Evolutionary conservation across 2,888 invertebrate species (phyloP).

Genomic region (Clepsis dumicolana): DNA sequence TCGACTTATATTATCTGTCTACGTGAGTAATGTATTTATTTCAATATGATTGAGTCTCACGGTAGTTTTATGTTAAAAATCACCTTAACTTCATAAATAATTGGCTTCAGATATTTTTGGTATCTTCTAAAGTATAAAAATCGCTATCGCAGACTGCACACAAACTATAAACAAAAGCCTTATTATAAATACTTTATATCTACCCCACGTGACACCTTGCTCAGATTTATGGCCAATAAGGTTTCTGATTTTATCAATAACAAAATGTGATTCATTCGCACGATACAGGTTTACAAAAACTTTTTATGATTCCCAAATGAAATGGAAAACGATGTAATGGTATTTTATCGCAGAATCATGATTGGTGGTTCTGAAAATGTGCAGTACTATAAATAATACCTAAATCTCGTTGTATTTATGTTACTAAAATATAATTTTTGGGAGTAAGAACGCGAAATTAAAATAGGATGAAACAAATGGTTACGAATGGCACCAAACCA

Average conservation of each 20-base stretch:
- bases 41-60: no score
- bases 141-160: not conserved
- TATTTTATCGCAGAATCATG: constrained; percentile 7
- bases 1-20: no score
- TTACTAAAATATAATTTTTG: no score
- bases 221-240: constrained; percentile 32
- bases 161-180: not conserved
- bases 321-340: constrained; percentile 7
- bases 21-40: no score
- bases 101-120: not conserved
- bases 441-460: no score
- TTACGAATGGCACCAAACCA: no score
- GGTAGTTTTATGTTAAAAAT: no score
- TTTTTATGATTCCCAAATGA: constrained; percentile 28
- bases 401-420: not conserved
- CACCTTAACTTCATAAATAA: no score
- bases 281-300: constrained; percentile 16
- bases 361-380: not conserved
- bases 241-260: constrained; percentile 21
- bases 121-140: not conserved
- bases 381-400: not conserved
- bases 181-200: constrained; percentile 15
- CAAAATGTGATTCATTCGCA: constrained; percentile 21
- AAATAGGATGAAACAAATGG: no score
- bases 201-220: constrained; percentile 24